A percentile compares a stretch with the other conserved stretches of the same genome.
Conservation (phyloP, 1,140 invertebrate genomes). For the Ips nitidus region DNA sequence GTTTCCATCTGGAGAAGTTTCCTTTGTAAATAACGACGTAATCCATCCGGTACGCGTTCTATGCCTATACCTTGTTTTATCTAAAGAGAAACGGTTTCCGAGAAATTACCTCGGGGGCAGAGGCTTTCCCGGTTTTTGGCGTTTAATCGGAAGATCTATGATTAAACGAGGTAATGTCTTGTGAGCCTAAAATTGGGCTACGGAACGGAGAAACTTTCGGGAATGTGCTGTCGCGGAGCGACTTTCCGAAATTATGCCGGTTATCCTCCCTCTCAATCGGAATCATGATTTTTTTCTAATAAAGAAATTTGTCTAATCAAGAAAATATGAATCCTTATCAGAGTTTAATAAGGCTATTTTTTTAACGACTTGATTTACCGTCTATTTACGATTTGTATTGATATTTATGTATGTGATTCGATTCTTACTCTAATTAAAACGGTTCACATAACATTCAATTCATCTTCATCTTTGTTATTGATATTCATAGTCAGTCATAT, state of each 20-base stretch:
- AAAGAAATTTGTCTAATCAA: constrained; percentile 9
- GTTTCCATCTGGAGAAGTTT: constrained; percentile 17
- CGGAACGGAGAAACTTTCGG: constrained; percentile 15
- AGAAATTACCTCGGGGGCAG: constrained; percentile 24
- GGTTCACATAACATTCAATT: too few species aligned
- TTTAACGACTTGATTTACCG: not conserved
- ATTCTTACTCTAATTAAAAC: too few species aligned
- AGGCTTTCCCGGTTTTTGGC: constrained; percentile 25
- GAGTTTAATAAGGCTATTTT: not conserved
- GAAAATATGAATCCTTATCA: constrained; percentile 13
- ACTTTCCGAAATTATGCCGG: constrained; percentile 17
- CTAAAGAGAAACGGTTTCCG: constrained; percentile 23
- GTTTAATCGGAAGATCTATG: constrained; percentile 29
- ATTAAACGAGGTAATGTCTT: constrained; percentile 27
- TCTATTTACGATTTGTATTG: too few species aligned
- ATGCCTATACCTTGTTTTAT: constrained; percentile 28
- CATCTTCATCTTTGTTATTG: too few species aligned
- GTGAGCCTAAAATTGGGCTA: constrained; percentile 20
- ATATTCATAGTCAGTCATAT: too few species aligned
- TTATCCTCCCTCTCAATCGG: constrained; percentile 5
- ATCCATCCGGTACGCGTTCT: constrained; percentile 16
- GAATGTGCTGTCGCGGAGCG: constrained; percentile 2
- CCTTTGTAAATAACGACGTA: constrained; percentile 22
- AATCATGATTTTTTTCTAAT: constrained; percentile 8
- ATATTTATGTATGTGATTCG: too few species aligned